Evolutionary conservation across 2,888 invertebrate species (phyloP).

Genomic region (Temnothorax unifasciatus): DNA sequence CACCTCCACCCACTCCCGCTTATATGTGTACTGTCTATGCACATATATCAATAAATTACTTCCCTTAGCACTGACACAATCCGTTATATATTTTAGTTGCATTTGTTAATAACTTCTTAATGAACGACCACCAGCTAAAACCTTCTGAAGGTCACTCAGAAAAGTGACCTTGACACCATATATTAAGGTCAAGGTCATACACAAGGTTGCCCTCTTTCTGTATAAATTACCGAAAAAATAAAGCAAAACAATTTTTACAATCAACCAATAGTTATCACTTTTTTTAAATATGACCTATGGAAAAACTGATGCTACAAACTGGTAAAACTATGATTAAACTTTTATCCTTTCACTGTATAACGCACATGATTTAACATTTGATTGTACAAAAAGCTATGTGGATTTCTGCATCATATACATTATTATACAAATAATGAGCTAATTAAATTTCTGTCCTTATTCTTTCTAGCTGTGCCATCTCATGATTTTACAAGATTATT

Average conservation of each 20-base stretch:
- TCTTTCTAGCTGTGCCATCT: conserved; percentile 5
- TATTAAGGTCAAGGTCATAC: too few relatives aligned
- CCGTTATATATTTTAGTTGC: too few relatives aligned
- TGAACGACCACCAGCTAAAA: too few relatives aligned
- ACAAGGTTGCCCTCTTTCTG: too few relatives aligned
- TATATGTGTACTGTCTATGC: too few relatives aligned
- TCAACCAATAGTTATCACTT: conserved; percentile 19
- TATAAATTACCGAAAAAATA: neutral
- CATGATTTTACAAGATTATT: conserved; percentile 1
- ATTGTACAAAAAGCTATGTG: conserved; percentile 50
- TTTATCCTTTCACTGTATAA: conserved; percentile 53
- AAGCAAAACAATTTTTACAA: conserved; percentile 35
- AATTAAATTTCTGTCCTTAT: conserved; percentile 55
- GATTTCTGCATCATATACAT: conserved; percentile 54
- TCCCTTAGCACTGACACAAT: too few relatives aligned
- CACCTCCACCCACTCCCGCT: too few relatives aligned
- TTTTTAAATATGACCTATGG: neutral
- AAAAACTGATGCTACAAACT: conserved; percentile 25
- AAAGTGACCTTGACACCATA: too few relatives aligned
- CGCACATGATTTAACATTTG: conserved; percentile 40
- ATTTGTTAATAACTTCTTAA: too few relatives aligned
- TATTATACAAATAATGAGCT: conserved; percentile 64
- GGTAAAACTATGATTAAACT: conserved; percentile 43
- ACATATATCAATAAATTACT: too few relatives aligned
- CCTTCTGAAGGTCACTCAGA: too few relatives aligned